Conservation (phyloP, 2,888 invertebrate species). For the Limnephilus lunatus region DNA sequence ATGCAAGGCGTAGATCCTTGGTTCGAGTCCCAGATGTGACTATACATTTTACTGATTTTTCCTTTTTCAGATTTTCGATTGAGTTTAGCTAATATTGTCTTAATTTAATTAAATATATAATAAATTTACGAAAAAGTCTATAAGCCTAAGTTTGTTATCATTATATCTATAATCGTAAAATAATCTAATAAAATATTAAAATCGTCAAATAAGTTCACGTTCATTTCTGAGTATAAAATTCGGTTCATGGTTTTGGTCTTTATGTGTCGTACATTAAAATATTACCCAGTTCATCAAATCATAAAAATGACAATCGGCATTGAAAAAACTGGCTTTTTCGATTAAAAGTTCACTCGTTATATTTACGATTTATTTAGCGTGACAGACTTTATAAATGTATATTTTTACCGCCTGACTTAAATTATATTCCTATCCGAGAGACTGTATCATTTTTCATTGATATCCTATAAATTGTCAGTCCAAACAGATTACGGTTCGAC, state of each 20-base stretch:
- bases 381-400: background rate
- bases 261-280: background rate
- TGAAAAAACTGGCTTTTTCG: background rate
- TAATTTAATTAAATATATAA: too few relatives aligned
- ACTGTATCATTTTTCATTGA: background rate
- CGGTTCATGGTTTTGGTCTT: background rate
- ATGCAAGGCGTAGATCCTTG: too few relatives aligned
- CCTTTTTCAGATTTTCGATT: too few relatives aligned
- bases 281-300: background rate
- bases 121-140: too few relatives aligned
- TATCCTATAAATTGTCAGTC: background rate
- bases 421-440: background rate
- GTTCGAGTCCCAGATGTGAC: too few relatives aligned
- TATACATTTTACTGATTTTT: too few relatives aligned
- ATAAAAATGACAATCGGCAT: background rate
- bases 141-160: too few relatives aligned
- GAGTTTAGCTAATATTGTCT: too few relatives aligned
- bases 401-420: background rate
- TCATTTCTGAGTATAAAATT: background rate
- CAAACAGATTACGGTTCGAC: conserved; percentile 26
- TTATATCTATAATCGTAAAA: too few relatives aligned
- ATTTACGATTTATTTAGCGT: background rate
- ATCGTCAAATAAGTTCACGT: too few relatives aligned
- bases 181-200: too few relatives aligned
- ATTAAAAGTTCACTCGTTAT: background rate